phyloP scores from a whole-genome alignment of 1,140 invertebrate species.

The Macrotrachela quadricornifera region DNA sequence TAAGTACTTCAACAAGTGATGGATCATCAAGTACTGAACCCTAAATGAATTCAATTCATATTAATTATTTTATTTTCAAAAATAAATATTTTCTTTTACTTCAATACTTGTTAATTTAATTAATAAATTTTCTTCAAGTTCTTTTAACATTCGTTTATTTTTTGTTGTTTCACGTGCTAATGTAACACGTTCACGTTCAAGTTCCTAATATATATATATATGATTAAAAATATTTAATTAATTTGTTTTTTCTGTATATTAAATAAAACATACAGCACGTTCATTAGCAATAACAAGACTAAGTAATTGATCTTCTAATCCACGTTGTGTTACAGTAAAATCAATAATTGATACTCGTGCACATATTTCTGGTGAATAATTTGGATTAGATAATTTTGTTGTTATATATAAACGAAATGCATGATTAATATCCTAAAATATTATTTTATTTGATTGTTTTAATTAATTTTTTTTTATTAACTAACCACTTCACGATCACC shows the following conservation, averaged over 20 bases:
- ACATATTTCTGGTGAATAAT: conserved; percentile 30
- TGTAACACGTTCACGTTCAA: conserved; percentile 31
- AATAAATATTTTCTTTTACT: background rate
- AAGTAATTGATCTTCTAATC: conserved; percentile 28
- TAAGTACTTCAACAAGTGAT: conserved; percentile 71
- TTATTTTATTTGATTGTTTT: too few species aligned
- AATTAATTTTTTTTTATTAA: conserved; percentile 13
- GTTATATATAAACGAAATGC: conserved; percentile 30
- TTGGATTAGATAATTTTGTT: conserved; percentile 27
- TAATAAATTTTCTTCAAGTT: conserved; percentile 81
- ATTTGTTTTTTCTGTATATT: too few species aligned
- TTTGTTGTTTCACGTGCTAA: conserved; percentile 26
- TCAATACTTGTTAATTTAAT: conserved; percentile 49
- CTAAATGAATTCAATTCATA: too few species aligned
- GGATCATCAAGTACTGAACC: conserved; percentile 89
- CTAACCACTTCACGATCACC: conserved; percentile 27
- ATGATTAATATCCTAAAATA: too few species aligned
- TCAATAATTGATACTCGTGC: conserved; percentile 29
- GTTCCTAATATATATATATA: conserved; percentile 21
- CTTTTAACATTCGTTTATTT: conserved; percentile 51
- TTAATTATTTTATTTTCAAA: too few species aligned
- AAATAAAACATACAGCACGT: background rate
- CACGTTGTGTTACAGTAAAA: conserved; percentile 29
- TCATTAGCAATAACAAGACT: conserved; percentile 29
- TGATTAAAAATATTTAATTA: too few species aligned